Evolutionary conservation across 2,797 vertebrate species (phyloP).

Genomic region (Pelobates cultripes): DNA sequence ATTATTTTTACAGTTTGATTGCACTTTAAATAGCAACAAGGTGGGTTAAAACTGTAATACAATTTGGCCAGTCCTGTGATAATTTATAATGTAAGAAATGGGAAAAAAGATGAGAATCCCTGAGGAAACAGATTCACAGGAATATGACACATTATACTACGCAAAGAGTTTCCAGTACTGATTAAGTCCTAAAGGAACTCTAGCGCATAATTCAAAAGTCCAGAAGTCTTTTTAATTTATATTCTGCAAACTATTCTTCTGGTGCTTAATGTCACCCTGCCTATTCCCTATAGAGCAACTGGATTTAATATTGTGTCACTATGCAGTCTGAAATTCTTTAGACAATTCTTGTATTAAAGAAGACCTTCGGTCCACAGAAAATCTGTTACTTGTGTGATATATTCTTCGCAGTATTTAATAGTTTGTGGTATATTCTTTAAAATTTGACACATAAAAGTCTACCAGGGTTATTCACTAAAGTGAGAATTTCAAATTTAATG

Average conservation of each 20-base stretch:
- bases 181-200: background rate
- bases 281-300: background rate
- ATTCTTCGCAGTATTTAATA: no score
- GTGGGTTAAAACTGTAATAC: background rate
- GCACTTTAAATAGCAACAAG: background rate
- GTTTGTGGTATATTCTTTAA: no score
- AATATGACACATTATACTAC: background rate
- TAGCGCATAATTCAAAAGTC: background rate
- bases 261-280: background rate
- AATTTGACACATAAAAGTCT: no score
- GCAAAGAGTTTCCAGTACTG: background rate
- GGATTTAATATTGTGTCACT: background rate
- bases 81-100: background rate
- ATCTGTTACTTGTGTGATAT: no score
- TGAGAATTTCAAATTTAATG: no score
- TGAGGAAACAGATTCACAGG: background rate
- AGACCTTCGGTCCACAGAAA: background rate
- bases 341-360: background rate
- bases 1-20: background rate
- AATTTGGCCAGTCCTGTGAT: background rate
- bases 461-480: no score
- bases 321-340: background rate
- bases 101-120: background rate
- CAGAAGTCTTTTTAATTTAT: background rate
- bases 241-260: background rate